These are phyloP conservation scores for Saccostrea cuccullata DNA, from an alignment of 1,140 invertebrate genomes.

Conservation along the genomic window DNA sequence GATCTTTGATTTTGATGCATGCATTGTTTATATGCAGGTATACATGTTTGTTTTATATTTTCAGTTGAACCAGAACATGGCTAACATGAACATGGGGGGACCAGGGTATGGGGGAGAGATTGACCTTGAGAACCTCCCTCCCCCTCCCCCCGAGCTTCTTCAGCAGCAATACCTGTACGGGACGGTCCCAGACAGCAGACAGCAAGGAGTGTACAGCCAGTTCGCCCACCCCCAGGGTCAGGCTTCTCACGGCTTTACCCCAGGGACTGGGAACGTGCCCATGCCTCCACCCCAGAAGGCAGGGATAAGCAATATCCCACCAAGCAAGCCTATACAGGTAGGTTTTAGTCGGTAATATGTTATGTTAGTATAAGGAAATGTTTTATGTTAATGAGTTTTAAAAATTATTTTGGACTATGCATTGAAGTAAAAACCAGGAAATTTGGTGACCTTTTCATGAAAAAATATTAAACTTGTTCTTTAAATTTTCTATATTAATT, in stretches of 20 bases:
- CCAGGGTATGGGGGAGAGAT: conserved; percentile 55
- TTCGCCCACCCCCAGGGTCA: conserved; percentile 58
- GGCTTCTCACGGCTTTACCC: conserved; percentile 60
- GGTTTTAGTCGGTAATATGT: background rate
- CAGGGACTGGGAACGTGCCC: conserved; percentile 65
- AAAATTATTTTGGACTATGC: no score
- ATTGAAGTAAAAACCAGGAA: no score
- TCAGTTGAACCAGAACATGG: conserved; percentile 66
- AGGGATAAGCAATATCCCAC: conserved; percentile 62
- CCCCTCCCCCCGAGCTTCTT: conserved; percentile 71
- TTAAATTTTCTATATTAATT: no score
- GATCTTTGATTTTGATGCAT: no score
- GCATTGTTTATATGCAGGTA: no score
- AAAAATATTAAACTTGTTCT: no score
- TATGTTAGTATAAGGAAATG: background rate
- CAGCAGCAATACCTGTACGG: conserved; percentile 75
- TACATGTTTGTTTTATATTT: conserved; percentile 45
- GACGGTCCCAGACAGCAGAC: conserved; percentile 68
- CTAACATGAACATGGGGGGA: conserved; percentile 64
- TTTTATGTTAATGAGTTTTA: background rate
- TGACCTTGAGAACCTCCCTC: conserved; percentile 64
- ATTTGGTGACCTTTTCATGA: no score
- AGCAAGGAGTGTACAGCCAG: conserved; percentile 66
- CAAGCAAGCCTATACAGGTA: conserved; percentile 66
- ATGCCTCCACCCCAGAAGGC: conserved; percentile 65